Conservation (phyloP, 2,797 vertebrate genomes). For the Meriones psammophilus region DNA sequence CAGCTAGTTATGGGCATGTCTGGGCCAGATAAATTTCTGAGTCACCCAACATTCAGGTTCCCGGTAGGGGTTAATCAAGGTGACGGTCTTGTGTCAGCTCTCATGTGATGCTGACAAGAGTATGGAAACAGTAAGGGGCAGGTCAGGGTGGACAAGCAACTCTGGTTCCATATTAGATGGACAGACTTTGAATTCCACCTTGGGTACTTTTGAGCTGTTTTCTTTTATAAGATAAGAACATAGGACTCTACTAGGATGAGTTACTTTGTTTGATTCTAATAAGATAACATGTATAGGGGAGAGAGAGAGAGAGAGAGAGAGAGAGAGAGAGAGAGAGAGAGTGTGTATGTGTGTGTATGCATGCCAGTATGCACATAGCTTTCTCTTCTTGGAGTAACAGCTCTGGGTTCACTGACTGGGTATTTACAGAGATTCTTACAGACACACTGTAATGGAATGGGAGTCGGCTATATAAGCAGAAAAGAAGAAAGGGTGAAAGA, state of each 20-base stretch:
- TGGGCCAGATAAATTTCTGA: not conserved
- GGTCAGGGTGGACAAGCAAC: not conserved
- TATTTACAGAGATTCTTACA: not conserved
- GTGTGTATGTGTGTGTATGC: not conserved
- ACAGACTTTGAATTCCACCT: not conserved
- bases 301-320: no score
- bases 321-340: no score
- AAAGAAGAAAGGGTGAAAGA: conserved; percentile 37
- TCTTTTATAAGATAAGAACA: conserved; percentile 35
- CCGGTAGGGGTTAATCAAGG: not conserved
- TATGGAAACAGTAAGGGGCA: not conserved
- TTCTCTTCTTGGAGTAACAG: not conserved
- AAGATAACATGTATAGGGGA: not conserved
- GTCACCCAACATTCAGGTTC: not conserved
- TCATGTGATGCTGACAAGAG: not conserved
- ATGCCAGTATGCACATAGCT: not conserved
- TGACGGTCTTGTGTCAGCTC: not conserved
- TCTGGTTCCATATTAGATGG: not conserved
- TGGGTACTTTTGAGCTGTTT: not conserved
- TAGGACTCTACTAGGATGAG: not conserved
- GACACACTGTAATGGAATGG: not conserved
- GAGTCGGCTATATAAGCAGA: not conserved
- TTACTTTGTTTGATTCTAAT: not conserved
- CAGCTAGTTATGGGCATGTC: not conserved
- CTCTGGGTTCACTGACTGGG: not conserved